phyloP scores from a whole-genome alignment of 2,888 invertebrate genomes.

The Baronia brevicornis region DNA sequence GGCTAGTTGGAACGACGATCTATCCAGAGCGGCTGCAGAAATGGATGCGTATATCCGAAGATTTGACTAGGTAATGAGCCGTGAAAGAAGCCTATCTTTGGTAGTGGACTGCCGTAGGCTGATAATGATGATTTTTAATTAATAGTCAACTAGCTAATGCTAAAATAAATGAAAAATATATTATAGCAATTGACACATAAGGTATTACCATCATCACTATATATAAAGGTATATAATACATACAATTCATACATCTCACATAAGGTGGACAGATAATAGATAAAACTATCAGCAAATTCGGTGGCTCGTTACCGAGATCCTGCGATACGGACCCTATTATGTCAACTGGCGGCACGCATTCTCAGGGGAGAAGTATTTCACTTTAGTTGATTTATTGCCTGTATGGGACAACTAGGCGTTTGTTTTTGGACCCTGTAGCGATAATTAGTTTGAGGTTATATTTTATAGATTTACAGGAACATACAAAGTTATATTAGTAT shows the following conservation, averaged over 20 bases:
- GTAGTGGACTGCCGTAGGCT: too few species aligned
- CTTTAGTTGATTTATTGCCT: slow-evolving; percentile 55
- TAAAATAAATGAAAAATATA: too few species aligned
- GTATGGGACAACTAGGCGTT: slow-evolving; percentile 37
- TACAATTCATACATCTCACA: too few species aligned
- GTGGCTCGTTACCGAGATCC: slow-evolving; percentile 28
- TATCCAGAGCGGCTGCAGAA: too few species aligned
- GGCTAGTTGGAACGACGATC: too few species aligned
- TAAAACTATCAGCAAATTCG: slow-evolving; percentile 23
- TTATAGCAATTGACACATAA: too few species aligned
- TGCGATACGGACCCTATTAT: slow-evolving; percentile 50
- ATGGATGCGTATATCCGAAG: too few species aligned
- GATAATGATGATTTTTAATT: too few species aligned
- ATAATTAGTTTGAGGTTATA: slow-evolving; percentile 34
- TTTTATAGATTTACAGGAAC: slow-evolving; percentile 6
- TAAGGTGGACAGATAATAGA: slow-evolving; percentile 24
- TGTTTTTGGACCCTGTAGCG: slow-evolving; percentile 31
- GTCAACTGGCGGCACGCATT: slow-evolving; percentile 46
- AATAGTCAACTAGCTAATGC: too few species aligned
- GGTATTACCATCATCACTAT: slow-evolving; percentile 11
- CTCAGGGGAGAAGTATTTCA: slow-evolving; percentile 56
- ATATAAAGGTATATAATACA: too few species aligned
- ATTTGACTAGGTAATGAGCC: too few species aligned
- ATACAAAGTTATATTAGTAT: slow-evolving; percentile 2
- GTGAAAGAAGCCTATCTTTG: too few species aligned